A percentile compares a stretch with the other conserved stretches of the same genome.
These are phyloP conservation scores for Thaumetopoea pityocampa DNA, from an alignment of 1,140 invertebrate species.

Conservation along the genomic window DNA sequence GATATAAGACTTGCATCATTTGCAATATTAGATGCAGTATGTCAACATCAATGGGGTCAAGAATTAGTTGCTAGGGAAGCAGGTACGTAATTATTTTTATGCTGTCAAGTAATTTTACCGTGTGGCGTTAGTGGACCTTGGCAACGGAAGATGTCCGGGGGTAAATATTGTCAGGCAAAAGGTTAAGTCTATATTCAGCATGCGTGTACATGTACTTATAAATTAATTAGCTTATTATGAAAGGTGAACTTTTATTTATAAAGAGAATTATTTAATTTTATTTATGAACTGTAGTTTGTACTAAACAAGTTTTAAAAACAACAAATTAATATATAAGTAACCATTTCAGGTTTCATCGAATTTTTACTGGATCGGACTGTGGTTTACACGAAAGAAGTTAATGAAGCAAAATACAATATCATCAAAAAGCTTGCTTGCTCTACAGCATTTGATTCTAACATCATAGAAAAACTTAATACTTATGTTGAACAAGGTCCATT, in stretches of 20 bases:
- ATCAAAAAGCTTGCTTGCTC: conserved; percentile 81
- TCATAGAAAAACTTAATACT: conserved; percentile 77
- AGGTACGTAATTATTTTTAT: conserved; percentile 52
- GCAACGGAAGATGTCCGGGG: too few species aligned
- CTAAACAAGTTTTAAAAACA: conserved; percentile 4
- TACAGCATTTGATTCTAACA: conserved; percentile 79
- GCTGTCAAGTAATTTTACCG: too few species aligned
- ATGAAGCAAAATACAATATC: conserved; percentile 85
- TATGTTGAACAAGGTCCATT: conserved; percentile 86
- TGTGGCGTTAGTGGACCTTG: too few species aligned
- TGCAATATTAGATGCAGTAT: conserved; percentile 74
- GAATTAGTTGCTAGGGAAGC: conserved; percentile 77
- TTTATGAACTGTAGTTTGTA: not conserved
- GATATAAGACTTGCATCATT: conserved; percentile 78
- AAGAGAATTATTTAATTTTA: not conserved
- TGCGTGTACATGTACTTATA: too few species aligned
- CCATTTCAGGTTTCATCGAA: conserved; percentile 81
- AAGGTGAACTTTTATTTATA: conserved; percentile 1
- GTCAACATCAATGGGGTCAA: conserved; percentile 79
- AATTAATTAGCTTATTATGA: too few species aligned
- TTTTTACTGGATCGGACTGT: conserved; percentile 83
- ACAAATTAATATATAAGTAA: not conserved
- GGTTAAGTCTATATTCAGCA: too few species aligned
- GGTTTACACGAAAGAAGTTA: conserved; percentile 83
- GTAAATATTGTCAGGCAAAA: too few species aligned